Percentiles rank a stretch among this genome's conserved stretches.
Conservation (phyloP, 2,113 vertebrate species). For the Labeo rohita region DNA sequence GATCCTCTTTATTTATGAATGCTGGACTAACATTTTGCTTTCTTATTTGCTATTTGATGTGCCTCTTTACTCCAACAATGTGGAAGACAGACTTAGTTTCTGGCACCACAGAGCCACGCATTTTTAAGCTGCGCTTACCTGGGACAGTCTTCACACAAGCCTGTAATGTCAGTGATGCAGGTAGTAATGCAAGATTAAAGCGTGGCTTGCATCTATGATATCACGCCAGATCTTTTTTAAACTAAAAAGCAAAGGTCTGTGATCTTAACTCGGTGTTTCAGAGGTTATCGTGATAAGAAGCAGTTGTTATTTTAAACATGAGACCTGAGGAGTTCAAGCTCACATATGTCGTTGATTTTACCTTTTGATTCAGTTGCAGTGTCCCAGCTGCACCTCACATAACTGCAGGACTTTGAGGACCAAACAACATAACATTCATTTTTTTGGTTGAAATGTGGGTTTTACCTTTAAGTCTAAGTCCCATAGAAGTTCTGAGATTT, state of each 20-base stretch:
- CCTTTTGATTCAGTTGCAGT: slow-evolving; percentile 15
- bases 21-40: slow-evolving; percentile 3
- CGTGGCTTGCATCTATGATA: background rate
- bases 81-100: slow-evolving; percentile 41
- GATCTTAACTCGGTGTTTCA: background rate
- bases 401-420: background rate
- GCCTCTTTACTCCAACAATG: slow-evolving; percentile 25
- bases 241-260: background rate
- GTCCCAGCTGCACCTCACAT: slow-evolving; percentile 1
- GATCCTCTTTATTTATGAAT: slow-evolving; percentile 42
- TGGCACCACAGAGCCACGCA: slow-evolving; percentile 31
- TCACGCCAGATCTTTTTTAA: background rate
- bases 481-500: background rate
- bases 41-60: slow-evolving; percentile 36
- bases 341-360: slow-evolving; percentile 38
- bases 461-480: background rate
- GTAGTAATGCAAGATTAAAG: background rate
- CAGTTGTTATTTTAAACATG: background rate
- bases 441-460: background rate
- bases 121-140: background rate
- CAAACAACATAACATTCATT: background rate
- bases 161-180: background rate
- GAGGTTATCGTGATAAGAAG: background rate
- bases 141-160: background rate
- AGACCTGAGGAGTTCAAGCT: background rate